phyloP scores from a whole-genome alignment of 1,140 invertebrate species.

The Psix sp. region DNA sequence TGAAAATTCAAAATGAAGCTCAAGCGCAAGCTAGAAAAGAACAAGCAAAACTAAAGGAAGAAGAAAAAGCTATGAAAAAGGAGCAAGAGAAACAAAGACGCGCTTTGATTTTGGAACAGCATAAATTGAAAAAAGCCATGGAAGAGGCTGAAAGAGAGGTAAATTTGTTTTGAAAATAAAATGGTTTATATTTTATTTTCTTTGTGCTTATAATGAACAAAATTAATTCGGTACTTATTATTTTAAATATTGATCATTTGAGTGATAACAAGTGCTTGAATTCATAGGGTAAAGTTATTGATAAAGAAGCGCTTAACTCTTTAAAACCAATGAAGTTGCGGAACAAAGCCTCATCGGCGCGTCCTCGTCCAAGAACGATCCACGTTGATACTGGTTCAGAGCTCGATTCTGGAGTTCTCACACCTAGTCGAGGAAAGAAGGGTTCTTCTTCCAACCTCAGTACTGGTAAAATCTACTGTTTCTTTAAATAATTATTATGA shows the following conservation, averaged over 20 bases:
- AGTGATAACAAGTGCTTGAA: too few relatives aligned
- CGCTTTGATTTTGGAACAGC: slow-evolving; percentile 93
- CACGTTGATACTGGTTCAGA: slow-evolving; percentile 89
- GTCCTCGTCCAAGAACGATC: slow-evolving; percentile 90
- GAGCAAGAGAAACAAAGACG: slow-evolving; percentile 92
- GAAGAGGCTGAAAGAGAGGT: slow-evolving; percentile 95
- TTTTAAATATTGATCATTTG: too few relatives aligned
- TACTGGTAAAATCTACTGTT: slow-evolving; percentile 82
- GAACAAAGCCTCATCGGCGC: slow-evolving; percentile 77
- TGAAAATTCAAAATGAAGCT: slow-evolving; percentile 88
- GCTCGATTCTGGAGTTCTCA: slow-evolving; percentile 84
- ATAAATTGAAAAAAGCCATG: slow-evolving; percentile 95
- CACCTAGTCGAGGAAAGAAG: slow-evolving; percentile 85
- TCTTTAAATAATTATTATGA: too few relatives aligned
- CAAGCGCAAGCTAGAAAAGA: slow-evolving; percentile 88
- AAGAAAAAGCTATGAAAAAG: slow-evolving; percentile 90
- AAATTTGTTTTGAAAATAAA: slow-evolving; percentile 19
- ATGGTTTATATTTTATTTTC: slow-evolving; percentile 11
- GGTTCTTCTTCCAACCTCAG: slow-evolving; percentile 87
- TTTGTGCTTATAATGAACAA: too few relatives aligned
- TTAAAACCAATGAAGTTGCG: slow-evolving; percentile 81
- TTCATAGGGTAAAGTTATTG: slow-evolving; percentile 83
- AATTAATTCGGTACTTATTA: too few relatives aligned
- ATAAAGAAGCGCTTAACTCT: slow-evolving; percentile 84
- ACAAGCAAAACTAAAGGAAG: slow-evolving; percentile 88